Percentiles rank a stretch among this genome's conserved stretches.
phyloP scores from a whole-genome alignment of 2,888 invertebrate species.

The Dasypogon diadema region DNA sequence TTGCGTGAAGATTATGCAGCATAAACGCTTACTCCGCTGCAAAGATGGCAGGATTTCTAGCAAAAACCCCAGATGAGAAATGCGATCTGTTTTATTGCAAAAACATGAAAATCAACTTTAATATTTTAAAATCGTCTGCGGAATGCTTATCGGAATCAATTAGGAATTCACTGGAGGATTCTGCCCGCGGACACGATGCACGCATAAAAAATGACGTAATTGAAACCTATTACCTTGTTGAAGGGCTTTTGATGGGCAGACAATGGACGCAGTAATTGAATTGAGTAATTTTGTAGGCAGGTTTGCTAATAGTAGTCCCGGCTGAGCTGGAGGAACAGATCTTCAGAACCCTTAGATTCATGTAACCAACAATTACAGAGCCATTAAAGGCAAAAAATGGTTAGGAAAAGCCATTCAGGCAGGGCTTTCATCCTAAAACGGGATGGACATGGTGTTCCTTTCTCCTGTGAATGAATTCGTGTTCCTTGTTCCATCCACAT shows the following conservation, averaged over 20 bases:
- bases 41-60: neutral
- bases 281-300: neutral
- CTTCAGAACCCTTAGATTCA: too few relatives aligned
- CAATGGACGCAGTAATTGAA: conserved; percentile 4
- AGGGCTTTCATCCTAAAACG: too few relatives aligned
- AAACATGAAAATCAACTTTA: conserved; percentile 40
- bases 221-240: conserved; percentile 18
- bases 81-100: conserved; percentile 42
- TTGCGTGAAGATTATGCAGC: conserved; percentile 43
- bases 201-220: conserved; percentile 33
- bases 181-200: conserved; percentile 7
- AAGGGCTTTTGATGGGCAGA: conserved; percentile 15
- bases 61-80: conserved; percentile 36
- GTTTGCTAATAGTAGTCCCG: too few relatives aligned
- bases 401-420: too few relatives aligned
- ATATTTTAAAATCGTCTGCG: conserved; percentile 30
- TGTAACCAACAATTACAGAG: too few relatives aligned
- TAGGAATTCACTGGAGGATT: conserved; percentile 33
- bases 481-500: neutral
- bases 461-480: too few relatives aligned
- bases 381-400: too few relatives aligned
- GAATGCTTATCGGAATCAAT: conserved; percentile 43
- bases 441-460: too few relatives aligned
- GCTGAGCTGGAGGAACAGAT: too few relatives aligned
- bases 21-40: conserved; percentile 16